Evolutionary conservation across 2,113 vertebrate species (phyloP), one percentile per base, ranked within the genome.

Genomic region (Labeo rohita): DNA sequence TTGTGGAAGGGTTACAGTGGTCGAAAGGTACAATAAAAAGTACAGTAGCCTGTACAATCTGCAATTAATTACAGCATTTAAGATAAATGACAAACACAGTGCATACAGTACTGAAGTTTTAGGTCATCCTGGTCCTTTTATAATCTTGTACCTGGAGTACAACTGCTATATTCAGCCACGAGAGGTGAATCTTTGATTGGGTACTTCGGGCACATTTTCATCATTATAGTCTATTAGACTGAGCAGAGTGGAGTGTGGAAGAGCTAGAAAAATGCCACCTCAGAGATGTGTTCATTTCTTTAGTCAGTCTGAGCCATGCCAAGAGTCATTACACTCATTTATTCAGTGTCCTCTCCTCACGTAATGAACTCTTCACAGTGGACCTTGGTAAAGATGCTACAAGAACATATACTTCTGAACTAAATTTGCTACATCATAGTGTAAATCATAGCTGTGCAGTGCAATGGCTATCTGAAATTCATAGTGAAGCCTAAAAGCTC

Each of bases 151-250:
- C 45, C 10, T 49, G 11, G 43, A 23, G 45, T 49, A 23, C 54
- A 45, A 11, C 56, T 80, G 54, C 56, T 80, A 80, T 80, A 45
- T 63, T 80, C 77, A 47, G 56, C 39, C 59, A 43, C 2, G 34
- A 59, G 34, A 79, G 4, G 15, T 28, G n/a, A 80, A 45, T 8
- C n/a, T 74, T 47, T 80, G 78, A n/a, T 45, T 65, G 39, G 43
- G 43, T 80, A 45, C 39, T 80, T 34, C 9, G n/a, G n/a, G n/a
- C 39, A 63, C 78, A 80, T 80, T 80, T 65, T 80, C 13, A 65
- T 65, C 43, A 82, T 70, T 50, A 36, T 28, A 65, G 47, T 68
- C 15, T 82, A 49, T 82, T 52, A 82, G 63, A 36, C 23, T 82
- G 13, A 82, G 45, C 16, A 12, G 47, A 49, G 43, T 81, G 18